Evolutionary conservation across 2,888 invertebrate species (phyloP).

Genomic region (Unio delphinus): DNA sequence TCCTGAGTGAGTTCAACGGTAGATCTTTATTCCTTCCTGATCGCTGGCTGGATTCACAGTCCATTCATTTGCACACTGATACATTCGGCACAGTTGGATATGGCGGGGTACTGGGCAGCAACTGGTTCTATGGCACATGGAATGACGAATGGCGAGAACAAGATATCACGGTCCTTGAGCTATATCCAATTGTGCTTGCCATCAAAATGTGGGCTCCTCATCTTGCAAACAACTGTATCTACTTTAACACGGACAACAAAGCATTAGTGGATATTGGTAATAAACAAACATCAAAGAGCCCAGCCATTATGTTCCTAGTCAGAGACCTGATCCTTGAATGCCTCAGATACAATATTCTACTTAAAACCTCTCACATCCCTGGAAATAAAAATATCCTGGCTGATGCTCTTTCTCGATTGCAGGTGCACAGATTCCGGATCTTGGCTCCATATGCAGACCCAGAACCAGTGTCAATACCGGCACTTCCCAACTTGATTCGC

Average conservation of each 20-base stretch:
- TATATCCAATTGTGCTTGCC: slow-evolving; percentile 26
- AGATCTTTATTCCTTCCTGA: slow-evolving; percentile 4
- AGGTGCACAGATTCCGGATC: slow-evolving; percentile 17
- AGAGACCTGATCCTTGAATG: slow-evolving; percentile 1
- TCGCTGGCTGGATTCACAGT: no score
- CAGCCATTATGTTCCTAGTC: slow-evolving; percentile 13
- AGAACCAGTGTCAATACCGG: no score
- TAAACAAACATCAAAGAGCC: slow-evolving; percentile 19
- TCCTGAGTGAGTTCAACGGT: slow-evolving; percentile 20
- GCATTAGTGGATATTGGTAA: slow-evolving; percentile 26
- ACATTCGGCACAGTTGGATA: slow-evolving; percentile 19
- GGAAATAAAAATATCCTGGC: slow-evolving; percentile 23
- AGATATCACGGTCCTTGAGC: slow-evolving; percentile 3
- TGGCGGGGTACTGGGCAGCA: slow-evolving; percentile 7
- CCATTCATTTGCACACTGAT: not conserved
- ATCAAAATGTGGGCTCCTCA: slow-evolving; percentile 18
- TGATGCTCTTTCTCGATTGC: slow-evolving; percentile 24
- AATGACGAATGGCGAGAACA: not conserved
- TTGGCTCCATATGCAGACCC: slow-evolving; percentile 15
- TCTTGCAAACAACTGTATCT: slow-evolving; percentile 10
- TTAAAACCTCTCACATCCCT: slow-evolving; percentile 13
- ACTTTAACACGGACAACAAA: slow-evolving; percentile 18
- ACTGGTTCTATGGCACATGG: slow-evolving; percentile 22
- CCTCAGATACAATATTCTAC: slow-evolving; percentile 19
- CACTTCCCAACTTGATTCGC: no score